A percentile compares a stretch with the other conserved stretches of the same genome.
Conservation (phyloP, 2,797 vertebrate genomes). For the Spinus olivaceus region DNA sequence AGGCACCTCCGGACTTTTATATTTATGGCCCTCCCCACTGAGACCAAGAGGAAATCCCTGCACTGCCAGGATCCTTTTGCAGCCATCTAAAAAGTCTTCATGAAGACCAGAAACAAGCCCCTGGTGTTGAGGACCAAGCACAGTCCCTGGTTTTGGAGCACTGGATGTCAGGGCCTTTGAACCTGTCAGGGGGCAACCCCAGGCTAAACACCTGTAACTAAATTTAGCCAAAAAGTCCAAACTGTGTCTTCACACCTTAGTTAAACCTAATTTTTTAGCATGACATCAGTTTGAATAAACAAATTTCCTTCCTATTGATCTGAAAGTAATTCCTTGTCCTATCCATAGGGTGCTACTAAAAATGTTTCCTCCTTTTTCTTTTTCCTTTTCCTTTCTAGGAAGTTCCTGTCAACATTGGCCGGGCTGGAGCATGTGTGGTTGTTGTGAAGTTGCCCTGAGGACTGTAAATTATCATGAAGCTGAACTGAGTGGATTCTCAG, state of each 20-base stretch:
- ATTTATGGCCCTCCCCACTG: fast-evolving
- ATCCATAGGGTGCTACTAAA: not conserved
- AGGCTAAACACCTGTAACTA: not conserved
- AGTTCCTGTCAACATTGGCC: conserved; percentile 92
- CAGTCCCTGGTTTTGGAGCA: not conserved
- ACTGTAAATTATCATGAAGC: not conserved
- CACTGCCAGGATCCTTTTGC: not conserved
- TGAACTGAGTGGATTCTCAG: not conserved
- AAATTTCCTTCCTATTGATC: not conserved
- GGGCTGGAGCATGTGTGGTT: conserved; percentile 93
- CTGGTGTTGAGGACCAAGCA: too few relatives aligned
- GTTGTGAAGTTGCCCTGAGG: conserved; percentile 90
- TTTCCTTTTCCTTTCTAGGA: conserved; percentile 75
- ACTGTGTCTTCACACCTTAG: not conserved
- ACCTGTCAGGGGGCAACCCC: fast-evolving
- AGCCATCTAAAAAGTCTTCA: too few relatives aligned
- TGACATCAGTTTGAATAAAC: not conserved
- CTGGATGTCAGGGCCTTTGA: fast-evolving
- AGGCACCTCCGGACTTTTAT: fast-evolving
- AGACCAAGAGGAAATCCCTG: not conserved
- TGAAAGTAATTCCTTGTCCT: not conserved
- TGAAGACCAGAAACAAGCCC: too few relatives aligned
- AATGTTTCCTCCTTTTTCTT: not conserved
- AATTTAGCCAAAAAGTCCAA: not conserved
- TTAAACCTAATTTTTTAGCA: not conserved